Conservation (phyloP, 2,113 vertebrate species). For the Tretioscincus oriximinensis region DNA sequence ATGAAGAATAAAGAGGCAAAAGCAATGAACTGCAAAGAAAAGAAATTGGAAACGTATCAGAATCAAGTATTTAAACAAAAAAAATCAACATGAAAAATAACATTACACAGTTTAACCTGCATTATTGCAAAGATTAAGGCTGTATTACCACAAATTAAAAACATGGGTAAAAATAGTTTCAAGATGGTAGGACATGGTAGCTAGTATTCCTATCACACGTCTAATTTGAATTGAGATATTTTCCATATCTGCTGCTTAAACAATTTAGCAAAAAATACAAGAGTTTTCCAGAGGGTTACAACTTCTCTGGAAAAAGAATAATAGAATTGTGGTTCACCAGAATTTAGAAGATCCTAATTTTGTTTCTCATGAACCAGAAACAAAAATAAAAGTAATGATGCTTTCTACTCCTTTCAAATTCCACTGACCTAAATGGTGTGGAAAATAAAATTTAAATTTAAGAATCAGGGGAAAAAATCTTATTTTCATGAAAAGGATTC, state of each 20-base stretch:
- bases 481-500: not conserved
- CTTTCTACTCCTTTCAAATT: not conserved
- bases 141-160: too few relatives aligned
- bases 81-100: not conserved
- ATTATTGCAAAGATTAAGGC: not conserved
- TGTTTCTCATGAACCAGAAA: not conserved
- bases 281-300: too few relatives aligned
- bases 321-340: too few relatives aligned
- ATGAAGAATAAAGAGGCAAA: conserved; percentile 98
- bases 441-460: not conserved
- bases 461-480: not conserved
- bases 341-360: too few relatives aligned
- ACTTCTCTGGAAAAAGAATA: too few relatives aligned
- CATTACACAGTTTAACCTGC: conserved; percentile 12
- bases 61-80: conserved; percentile 28
- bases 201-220: too few relatives aligned
- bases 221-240: too few relatives aligned
- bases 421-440: not conserved
- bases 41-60: conserved; percentile 50
- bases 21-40: conserved; percentile 88
- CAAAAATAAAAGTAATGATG: not conserved
- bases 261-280: too few relatives aligned
- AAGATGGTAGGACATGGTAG: too few relatives aligned
- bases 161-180: too few relatives aligned
- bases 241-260: too few relatives aligned